Evolutionary conservation across 2,888 invertebrate genomes (phyloP).

Genomic region (Anagyrus pseudococci): DNA sequence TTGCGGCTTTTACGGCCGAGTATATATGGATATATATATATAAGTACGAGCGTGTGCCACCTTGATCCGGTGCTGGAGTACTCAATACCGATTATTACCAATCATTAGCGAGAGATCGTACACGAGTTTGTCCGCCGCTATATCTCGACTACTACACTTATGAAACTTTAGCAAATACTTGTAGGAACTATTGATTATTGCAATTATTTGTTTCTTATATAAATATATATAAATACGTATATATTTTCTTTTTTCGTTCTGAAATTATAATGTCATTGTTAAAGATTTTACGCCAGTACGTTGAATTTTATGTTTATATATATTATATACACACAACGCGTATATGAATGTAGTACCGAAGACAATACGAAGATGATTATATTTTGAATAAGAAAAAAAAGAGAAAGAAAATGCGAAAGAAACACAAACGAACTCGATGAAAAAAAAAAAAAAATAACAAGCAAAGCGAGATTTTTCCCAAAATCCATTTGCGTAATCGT

Average conservation of each 20-base stretch:
- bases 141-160: constrained; percentile 9
- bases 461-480: too few species aligned
- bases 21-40: background rate
- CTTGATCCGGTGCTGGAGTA: too few species aligned
- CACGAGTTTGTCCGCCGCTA: background rate
- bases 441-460: too few species aligned
- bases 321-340: too few species aligned
- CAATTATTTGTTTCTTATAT: background rate
- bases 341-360: too few species aligned
- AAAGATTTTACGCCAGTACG: constrained; percentile 18
- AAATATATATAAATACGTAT: too few species aligned
- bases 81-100: too few species aligned
- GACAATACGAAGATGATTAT: too few species aligned
- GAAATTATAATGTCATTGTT: constrained; percentile 25
- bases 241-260: constrained; percentile 10
- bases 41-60: background rate
- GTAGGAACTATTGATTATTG: constrained; percentile 1
- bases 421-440: background rate
- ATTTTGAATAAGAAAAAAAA: background rate
- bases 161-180: constrained; percentile 19
- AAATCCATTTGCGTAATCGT: constrained; percentile 2
- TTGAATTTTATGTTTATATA: constrained; percentile 27
- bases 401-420: background rate
- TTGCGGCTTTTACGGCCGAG: too few species aligned
- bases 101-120: too few species aligned